Percentiles rank a stretch among this genome's conserved stretches.
Conservation (phyloP, 2,888 invertebrate species). For the Tillus elongatus region DNA sequence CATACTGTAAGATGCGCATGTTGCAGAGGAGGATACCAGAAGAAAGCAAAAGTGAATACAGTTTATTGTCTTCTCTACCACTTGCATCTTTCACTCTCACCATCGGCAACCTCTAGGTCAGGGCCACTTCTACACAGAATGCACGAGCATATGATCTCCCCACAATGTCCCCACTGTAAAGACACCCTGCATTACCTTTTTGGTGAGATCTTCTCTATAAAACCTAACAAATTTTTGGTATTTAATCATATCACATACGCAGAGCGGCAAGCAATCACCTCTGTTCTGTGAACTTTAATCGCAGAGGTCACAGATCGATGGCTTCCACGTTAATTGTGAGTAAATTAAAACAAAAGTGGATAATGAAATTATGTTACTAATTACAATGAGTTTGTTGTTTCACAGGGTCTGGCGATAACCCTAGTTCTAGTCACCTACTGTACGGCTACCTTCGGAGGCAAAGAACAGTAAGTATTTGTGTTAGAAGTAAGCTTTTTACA, state of each 20-base stretch:
- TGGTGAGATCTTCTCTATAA: constrained; percentile 1
- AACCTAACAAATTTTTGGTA: not conserved
- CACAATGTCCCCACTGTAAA: not conserved
- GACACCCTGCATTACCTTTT: not conserved
- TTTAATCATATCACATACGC: not conserved
- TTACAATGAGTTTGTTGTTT: too few species aligned
- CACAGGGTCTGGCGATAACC: not conserved
- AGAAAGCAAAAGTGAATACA: too few species aligned
- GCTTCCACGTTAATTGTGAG: constrained; percentile 2
- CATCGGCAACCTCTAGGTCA: constrained; percentile 1
- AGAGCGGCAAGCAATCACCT: not conserved
- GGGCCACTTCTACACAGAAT: constrained; percentile 2
- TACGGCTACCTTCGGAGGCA: not conserved
- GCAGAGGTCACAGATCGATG: not conserved
- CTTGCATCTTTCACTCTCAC: constrained; percentile 2
- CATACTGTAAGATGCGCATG: too few species aligned
- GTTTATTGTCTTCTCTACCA: too few species aligned
- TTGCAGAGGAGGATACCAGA: too few species aligned
- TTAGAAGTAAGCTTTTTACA: too few species aligned
- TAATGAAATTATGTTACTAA: too few species aligned
- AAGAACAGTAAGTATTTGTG: constrained; percentile 3
- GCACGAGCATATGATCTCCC: not conserved
- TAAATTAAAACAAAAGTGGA: too few species aligned
- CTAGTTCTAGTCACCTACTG: not conserved
- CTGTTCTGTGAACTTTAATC: not conserved